Conservation (phyloP, 2,888 invertebrate genomes). For the Polydesmus complanatus region DNA sequence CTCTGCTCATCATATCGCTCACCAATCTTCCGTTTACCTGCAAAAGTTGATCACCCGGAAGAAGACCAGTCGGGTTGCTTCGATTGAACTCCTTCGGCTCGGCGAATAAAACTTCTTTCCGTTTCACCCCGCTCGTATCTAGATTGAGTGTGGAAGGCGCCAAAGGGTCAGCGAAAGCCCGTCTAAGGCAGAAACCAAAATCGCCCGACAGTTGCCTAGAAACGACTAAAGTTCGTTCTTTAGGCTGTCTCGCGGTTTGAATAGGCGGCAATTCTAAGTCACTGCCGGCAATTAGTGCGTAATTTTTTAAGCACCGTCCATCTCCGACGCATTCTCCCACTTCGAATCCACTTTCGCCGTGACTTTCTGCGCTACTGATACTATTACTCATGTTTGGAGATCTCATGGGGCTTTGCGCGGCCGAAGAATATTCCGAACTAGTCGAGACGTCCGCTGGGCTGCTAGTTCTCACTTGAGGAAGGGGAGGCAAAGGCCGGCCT, state of each 20-base stretch:
- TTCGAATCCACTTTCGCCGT: slow-evolving; percentile 1
- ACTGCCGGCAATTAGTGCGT: slow-evolving; percentile 19
- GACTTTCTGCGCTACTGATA: neutral
- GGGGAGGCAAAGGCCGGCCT: slow-evolving; percentile 45
- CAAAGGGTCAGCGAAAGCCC: slow-evolving; percentile 56
- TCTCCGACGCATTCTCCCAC: slow-evolving; percentile 18
- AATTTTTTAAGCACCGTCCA: slow-evolving; percentile 21
- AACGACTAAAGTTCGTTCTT: slow-evolving; percentile 57
- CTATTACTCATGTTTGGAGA: slow-evolving; percentile 1
- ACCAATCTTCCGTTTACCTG: slow-evolving; percentile 80
- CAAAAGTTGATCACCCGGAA: slow-evolving; percentile 86
- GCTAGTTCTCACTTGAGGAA: slow-evolving; percentile 41
- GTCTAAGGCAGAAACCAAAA: slow-evolving; percentile 82
- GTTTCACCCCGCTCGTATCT: slow-evolving; percentile 33
- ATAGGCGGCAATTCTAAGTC: slow-evolving; percentile 31
- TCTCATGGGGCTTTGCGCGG: slow-evolving; percentile 5
- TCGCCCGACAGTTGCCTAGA: slow-evolving; percentile 57
- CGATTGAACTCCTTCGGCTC: slow-evolving; percentile 67
- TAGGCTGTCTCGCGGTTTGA: slow-evolving; percentile 29
- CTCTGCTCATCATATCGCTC: slow-evolving; percentile 67
- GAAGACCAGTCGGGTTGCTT: slow-evolving; percentile 60
- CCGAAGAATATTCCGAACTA: slow-evolving; percentile 12
- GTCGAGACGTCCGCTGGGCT: slow-evolving; percentile 19
- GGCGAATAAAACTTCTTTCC: slow-evolving; percentile 68
- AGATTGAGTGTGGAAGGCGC: neutral